Evolutionary conservation across 2,888 invertebrate species (phyloP).

Genomic region (Schrankia costaestrigalis): DNA sequence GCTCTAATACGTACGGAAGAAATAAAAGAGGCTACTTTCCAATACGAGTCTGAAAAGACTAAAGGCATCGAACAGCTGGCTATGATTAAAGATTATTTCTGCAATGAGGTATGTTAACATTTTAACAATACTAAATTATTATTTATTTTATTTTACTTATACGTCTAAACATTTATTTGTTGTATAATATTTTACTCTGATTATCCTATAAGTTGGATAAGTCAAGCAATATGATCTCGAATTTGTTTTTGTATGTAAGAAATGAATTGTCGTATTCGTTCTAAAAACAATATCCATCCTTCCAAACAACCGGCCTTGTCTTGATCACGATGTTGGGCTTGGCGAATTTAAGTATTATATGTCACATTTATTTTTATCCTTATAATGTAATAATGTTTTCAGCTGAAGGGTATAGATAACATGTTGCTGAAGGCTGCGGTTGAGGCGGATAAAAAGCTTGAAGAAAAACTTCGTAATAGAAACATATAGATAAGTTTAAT

Average conservation of each 20-base stretch:
- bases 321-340: no score
- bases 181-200: background rate
- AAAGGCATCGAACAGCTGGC: conserved; percentile 38
- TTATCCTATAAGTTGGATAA: background rate
- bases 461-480: conserved; percentile 41
- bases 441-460: conserved; percentile 43
- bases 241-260: background rate
- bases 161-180: no score
- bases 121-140: no score
- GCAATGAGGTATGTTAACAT: conserved; percentile 34
- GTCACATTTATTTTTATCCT: background rate
- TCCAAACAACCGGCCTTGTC: no score
- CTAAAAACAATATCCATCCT: no score
- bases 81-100: conserved; percentile 37
- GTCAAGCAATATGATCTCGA: background rate
- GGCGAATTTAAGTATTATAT: background rate
- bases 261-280: background rate
- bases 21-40: conserved; percentile 40
- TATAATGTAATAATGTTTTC: conserved; percentile 25
- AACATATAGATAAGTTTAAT: conserved; percentile 18
- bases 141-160: no score
- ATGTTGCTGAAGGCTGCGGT: conserved; percentile 38
- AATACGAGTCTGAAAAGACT: conserved; percentile 45
- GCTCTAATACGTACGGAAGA: conserved; percentile 42
- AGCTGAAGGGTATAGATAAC: conserved; percentile 52